A percentile compares a stretch with the other conserved stretches of the same genome.
These are phyloP conservation scores for Mico argentatus DNA, from an alignment of 2,797 vertebrate species.

Conservation along the genomic window DNA sequence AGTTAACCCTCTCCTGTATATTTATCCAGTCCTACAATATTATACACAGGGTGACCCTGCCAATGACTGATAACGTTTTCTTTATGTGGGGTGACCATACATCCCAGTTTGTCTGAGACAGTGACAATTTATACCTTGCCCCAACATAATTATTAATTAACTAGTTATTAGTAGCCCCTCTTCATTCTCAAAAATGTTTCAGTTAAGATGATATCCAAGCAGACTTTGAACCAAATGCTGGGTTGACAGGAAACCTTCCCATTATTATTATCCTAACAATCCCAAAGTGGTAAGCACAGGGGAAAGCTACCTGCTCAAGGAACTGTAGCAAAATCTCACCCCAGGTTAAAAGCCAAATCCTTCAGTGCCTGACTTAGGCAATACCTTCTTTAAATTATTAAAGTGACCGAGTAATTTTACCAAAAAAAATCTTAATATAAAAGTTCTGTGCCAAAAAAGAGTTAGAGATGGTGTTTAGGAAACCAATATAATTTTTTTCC, in stretches of 20 bases:
- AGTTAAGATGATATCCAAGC: background rate
- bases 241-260: background rate
- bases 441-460: conserved; percentile 8
- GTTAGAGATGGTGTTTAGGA: background rate
- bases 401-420: background rate
- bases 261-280: background rate
- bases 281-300: fast-evolving
- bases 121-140: background rate
- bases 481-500: background rate
- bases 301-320: background rate
- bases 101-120: background rate
- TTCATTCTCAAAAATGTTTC: background rate
- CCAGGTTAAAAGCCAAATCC: background rate
- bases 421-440: background rate
- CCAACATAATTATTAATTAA: background rate
- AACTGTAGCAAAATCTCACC: background rate
- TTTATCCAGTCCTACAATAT: background rate
- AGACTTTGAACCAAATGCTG: background rate
- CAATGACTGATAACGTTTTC: background rate
- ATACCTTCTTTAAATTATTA: background rate
- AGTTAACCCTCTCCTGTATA: background rate
- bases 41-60: background rate
- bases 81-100: background rate
- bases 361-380: background rate
- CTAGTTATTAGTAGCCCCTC: background rate